Percentiles rank a stretch among this genome's conserved stretches.
Evolutionary conservation across 2,888 invertebrate species (phyloP).

Genomic region (Sturmia bella): DNA sequence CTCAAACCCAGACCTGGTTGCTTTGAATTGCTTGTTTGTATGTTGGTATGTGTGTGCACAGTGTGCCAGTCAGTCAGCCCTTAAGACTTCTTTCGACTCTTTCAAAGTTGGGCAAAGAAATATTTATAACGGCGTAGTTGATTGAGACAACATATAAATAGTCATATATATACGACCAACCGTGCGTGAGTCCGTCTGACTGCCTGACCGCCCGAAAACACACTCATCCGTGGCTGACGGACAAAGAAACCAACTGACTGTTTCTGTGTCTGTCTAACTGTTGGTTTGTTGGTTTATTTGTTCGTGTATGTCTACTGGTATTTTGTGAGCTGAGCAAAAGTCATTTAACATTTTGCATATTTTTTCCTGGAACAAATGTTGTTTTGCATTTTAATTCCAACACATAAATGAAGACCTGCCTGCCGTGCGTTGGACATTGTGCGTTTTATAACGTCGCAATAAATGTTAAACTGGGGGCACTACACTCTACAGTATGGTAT

Average conservation of each 20-base stretch:
- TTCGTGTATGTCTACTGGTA: slow-evolving; percentile 5
- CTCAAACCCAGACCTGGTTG: slow-evolving; percentile 1
- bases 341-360: slow-evolving; percentile 64
- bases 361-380: slow-evolving; percentile 79
- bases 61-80: slow-evolving; percentile 26
- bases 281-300: slow-evolving; percentile 4
- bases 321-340: slow-evolving; percentile 51
- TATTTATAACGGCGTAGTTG: slow-evolving; percentile 66
- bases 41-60: slow-evolving; percentile 7
- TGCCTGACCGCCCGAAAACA: slow-evolving; percentile 39
- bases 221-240: slow-evolving; percentile 44
- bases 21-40: too few species aligned
- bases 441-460: slow-evolving; percentile 64
- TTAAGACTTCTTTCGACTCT: slow-evolving; percentile 35
- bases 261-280: slow-evolving; percentile 11
- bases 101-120: slow-evolving; percentile 17
- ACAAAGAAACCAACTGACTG: slow-evolving; percentile 1
- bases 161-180: slow-evolving; percentile 44
- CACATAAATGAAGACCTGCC: slow-evolving; percentile 75
- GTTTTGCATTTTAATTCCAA: slow-evolving; percentile 75
- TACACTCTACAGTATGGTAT: slow-evolving; percentile 36
- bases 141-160: slow-evolving; percentile 69
- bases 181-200: slow-evolving; percentile 18
- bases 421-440: slow-evolving; percentile 65
- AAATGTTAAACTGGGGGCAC: slow-evolving; percentile 57